A percentile compares a stretch with the other conserved stretches of the same genome.
These are phyloP conservation scores for Pangasianodon hypophthalmus DNA, from an alignment of 2,113 vertebrate genomes.

Conservation along the genomic window DNA sequence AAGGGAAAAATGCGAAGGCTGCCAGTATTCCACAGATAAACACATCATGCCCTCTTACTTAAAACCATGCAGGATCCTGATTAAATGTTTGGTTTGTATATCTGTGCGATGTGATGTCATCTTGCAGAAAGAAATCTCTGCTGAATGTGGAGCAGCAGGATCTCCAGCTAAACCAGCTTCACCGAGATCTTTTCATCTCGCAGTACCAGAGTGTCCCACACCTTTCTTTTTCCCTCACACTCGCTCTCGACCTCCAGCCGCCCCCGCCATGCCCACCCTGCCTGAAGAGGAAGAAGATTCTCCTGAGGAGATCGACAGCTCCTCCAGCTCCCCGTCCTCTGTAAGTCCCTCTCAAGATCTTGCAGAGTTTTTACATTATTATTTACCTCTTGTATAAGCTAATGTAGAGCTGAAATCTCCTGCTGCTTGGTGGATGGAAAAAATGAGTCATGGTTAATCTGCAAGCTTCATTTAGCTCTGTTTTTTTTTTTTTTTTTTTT, in stretches of 20 bases:
- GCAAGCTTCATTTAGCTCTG: background rate
- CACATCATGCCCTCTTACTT: no score
- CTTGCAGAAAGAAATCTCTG: constrained; percentile 44
- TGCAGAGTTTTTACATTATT: background rate
- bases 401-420: background rate
- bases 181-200: constrained; percentile 24
- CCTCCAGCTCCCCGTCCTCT: constrained; percentile 73
- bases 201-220: constrained; percentile 20
- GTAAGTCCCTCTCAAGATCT: constrained; percentile 65
- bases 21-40: background rate
- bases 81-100: background rate
- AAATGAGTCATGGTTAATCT: background rate
- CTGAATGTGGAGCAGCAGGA: constrained; percentile 37
- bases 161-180: constrained; percentile 29
- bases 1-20: constrained; percentile 17
- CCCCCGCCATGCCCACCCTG: constrained; percentile 84
- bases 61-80: background rate
- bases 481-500: background rate
- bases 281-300: constrained; percentile 90
- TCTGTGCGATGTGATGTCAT: constrained; percentile 27
- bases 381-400: background rate
- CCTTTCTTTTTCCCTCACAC: constrained; percentile 64
- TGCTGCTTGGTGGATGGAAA: background rate
- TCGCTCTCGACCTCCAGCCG: constrained; percentile 65
- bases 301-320: constrained; percentile 77